Evolutionary conservation across 2,888 invertebrate species (phyloP).

Genomic region (Perizoma affinitatum): DNA sequence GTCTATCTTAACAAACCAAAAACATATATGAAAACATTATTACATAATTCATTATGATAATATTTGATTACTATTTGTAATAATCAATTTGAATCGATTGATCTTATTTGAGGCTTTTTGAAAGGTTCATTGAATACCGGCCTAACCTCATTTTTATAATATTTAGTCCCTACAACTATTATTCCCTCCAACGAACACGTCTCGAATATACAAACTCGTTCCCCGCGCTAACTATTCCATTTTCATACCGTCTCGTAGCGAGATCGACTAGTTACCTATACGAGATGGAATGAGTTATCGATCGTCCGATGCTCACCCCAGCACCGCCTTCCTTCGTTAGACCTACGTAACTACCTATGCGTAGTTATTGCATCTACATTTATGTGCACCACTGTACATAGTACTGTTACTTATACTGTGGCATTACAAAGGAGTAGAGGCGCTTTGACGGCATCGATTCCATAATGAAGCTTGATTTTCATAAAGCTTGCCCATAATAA

Average conservation of each 20-base stretch:
- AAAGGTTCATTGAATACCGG: conserved; percentile 18
- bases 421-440: conserved; percentile 1
- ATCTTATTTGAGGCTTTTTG: too few relatives aligned
- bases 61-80: too few relatives aligned
- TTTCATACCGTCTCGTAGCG: conserved; percentile 24
- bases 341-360: conserved; percentile 7
- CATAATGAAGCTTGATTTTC: not conserved
- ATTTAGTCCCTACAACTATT: conserved; percentile 11
- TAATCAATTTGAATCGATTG: too few relatives aligned
- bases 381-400: conserved; percentile 16
- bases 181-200: conserved; percentile 10
- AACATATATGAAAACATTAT: too few relatives aligned
- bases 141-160: conserved; percentile 11
- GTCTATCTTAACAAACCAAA: too few relatives aligned
- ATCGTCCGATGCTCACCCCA: conserved; percentile 26
- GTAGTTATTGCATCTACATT: conserved; percentile 13
- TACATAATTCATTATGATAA: too few relatives aligned
- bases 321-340: conserved; percentile 14
- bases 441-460: not conserved
- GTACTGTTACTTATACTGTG: conserved; percentile 1
- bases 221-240: conserved; percentile 9
- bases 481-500: not conserved
- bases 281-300: conserved; percentile 25
- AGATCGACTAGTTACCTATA: conserved; percentile 19
- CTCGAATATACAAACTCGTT: not conserved